Base-by-base conservation (phyloP, 1,140 invertebrate genomes). In the Diorhabda carinulata region DNA sequence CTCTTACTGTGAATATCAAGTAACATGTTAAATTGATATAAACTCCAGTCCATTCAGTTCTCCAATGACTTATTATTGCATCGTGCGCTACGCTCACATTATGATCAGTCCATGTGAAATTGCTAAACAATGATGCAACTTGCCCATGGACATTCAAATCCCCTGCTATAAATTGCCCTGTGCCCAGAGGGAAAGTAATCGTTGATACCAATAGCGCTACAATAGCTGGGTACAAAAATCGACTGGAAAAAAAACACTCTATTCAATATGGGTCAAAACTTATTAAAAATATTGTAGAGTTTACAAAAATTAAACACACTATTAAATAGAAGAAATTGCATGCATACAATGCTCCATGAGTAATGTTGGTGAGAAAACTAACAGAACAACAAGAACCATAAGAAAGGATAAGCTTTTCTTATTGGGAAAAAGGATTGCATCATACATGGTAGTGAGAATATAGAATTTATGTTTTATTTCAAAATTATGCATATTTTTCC, bases 61-160 rank as follows among this genome's bases (percentile, higher is more conserved):
- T 87, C 97, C 97, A 99, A 81, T 97, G 91, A 9, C 87, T 86
- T 0, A 98, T 86, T 4, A 98, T 86, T 43, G 90, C 89, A 60
- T 89, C 88, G 79, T 98, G 92, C 77, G 95, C 91, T 0, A 94
- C 91, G 3, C 88, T 90, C 61, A 95, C 83, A 72, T 91, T 84
- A 42, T 84, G 81, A 68, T 91, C 88, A 0, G 91, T 92, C 96
- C 97, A 98, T 0, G 95, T 98, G 79, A 98, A 96, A 83, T 98
- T 98, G 43, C 93, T 92, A 78, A 98, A 98, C 7, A 99, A 83
- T 8, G 93, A 90, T 45, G 91, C 84, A 61, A 97, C 92, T 81
- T 92, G 91, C 77, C 92, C 91, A 77, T 94, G 91, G 8, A 91
- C 93, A 57, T 90, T 92, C 2, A 95, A 82, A 80, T 95, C 92